These are phyloP conservation scores for Anguilla rostrata DNA, from an alignment of 2,113 vertebrate genomes.

Conservation along the genomic window DNA sequence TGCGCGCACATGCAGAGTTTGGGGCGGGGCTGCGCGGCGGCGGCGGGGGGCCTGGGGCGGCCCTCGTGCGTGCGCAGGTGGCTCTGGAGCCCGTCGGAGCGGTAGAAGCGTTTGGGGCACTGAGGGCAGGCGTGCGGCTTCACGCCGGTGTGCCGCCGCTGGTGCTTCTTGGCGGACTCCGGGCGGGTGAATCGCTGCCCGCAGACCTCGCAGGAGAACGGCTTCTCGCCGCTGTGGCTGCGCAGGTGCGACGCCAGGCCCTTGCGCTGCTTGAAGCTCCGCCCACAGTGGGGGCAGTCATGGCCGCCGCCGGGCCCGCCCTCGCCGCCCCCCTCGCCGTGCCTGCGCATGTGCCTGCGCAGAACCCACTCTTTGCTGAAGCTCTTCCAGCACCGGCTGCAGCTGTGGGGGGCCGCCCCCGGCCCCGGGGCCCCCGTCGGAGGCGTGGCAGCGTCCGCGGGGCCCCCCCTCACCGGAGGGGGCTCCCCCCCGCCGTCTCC, in stretches of 20 bases:
- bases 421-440: neutral
- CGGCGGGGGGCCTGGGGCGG: neutral
- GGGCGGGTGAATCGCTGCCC: slow-evolving; percentile 51
- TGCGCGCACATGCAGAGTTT: slow-evolving; percentile 27
- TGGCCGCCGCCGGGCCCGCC: neutral
- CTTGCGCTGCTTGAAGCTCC: slow-evolving; percentile 24
- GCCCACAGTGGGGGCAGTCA: slow-evolving; percentile 25
- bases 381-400: slow-evolving; percentile 24
- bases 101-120: slow-evolving; percentile 17
- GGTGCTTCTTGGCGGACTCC: slow-evolving; percentile 25
- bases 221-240: slow-evolving; percentile 30
- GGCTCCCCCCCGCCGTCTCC: neutral
- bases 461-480: neutral
- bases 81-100: slow-evolving; percentile 22
- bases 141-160: slow-evolving; percentile 25
- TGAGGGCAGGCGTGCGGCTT: slow-evolving; percentile 18
- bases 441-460: neutral
- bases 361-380: slow-evolving; percentile 33
- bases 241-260: slow-evolving; percentile 29
- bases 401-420: neutral
- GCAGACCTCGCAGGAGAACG: slow-evolving; percentile 30
- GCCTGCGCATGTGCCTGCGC: slow-evolving; percentile 18
- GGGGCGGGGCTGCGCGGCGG: neutral
- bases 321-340: neutral
- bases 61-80: slow-evolving; percentile 15